phyloP scores from a whole-genome alignment of 2,797 vertebrate species.

The Tarsius wallacei region DNA sequence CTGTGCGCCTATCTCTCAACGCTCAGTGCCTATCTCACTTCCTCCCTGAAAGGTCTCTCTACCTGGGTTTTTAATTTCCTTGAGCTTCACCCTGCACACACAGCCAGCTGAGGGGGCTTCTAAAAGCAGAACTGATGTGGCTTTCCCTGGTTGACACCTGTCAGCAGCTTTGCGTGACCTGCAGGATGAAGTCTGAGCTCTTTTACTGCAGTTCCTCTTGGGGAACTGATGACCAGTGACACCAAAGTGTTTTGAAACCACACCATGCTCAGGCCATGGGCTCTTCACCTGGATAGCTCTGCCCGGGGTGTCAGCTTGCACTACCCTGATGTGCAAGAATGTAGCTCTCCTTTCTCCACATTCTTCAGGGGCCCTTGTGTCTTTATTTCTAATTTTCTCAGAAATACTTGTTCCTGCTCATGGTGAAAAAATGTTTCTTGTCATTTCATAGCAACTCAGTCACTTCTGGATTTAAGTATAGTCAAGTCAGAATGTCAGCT shows the following conservation, averaged over 20 bases:
- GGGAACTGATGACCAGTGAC: no score
- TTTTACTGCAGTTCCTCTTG: neutral
- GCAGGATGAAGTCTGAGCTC: neutral
- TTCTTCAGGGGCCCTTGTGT: neutral
- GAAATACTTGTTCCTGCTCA: neutral
- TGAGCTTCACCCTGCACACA: neutral
- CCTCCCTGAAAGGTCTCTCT: neutral
- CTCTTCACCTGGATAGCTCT: neutral
- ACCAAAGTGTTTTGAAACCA: neutral
- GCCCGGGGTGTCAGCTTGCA: neutral
- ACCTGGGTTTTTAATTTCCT: neutral
- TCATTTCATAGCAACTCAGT: neutral
- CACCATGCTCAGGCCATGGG: rapidly evolving
- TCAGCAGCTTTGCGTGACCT: neutral
- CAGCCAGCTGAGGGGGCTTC: neutral
- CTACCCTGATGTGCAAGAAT: neutral
- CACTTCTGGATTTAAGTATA: neutral
- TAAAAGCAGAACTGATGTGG: neutral
- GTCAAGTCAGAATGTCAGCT: neutral
- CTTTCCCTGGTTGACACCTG: neutral
- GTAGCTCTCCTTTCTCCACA: neutral
- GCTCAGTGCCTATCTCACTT: neutral
- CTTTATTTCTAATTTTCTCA: neutral
- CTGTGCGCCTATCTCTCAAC: neutral
- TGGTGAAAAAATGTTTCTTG: neutral